phyloP scores from a whole-genome alignment of 2,113 vertebrate species.

The Chrysemys picta region DNA sequence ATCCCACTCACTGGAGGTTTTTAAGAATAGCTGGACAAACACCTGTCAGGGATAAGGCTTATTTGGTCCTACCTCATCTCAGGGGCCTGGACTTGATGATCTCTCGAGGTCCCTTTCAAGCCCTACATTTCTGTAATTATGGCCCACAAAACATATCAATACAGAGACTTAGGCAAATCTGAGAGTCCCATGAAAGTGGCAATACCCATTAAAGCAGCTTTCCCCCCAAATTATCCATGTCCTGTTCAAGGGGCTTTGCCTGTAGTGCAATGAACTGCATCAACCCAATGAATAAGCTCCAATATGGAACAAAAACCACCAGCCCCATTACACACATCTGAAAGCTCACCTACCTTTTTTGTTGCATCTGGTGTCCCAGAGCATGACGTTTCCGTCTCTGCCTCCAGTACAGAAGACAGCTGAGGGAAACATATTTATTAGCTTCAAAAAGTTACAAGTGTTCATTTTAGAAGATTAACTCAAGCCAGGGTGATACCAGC shows the following conservation, averaged over 20 bases:
- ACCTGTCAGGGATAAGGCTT: neutral
- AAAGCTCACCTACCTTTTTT: conserved; percentile 89
- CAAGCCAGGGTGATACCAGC: neutral
- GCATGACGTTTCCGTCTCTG: conserved; percentile 97
- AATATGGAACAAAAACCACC: accelerated
- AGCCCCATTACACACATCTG: neutral
- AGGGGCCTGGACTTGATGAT: neutral
- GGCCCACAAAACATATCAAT: neutral
- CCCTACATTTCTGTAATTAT: neutral
- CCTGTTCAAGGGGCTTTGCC: neutral
- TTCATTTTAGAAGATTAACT: neutral
- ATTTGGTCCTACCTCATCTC: neutral
- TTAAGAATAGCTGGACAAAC: neutral
- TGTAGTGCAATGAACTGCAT: neutral
- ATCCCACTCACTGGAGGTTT: neutral
- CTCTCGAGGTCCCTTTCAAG: neutral
- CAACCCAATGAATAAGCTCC: neutral
- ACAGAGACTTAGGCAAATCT: neutral
- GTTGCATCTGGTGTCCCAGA: conserved; percentile 97
- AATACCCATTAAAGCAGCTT: neutral
- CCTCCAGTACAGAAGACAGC: conserved; percentile 96
- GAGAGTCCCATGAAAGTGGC: neutral
- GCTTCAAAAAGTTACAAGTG: neutral
- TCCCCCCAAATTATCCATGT: neutral
- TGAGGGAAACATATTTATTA: conserved; percentile 62